Percentiles rank a stretch among this genome's conserved stretches.
Conservation (phyloP, 2,888 invertebrate genomes). For the Ditylenchus weischeri region DNA sequence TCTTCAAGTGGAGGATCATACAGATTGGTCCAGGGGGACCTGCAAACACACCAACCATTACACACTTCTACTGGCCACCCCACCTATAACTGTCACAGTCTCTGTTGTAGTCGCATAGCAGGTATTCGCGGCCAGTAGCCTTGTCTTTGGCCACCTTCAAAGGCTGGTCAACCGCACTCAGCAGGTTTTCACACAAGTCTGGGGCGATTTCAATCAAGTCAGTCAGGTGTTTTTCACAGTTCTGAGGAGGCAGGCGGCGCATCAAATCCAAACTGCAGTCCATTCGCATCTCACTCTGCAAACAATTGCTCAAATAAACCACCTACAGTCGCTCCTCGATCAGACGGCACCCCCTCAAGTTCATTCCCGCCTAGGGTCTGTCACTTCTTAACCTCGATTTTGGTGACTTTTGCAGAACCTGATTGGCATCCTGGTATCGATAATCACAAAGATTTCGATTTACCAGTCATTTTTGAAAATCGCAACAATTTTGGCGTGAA, state of each 20-base stretch:
- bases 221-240: slow-evolving; percentile 95
- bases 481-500: too few relatives aligned
- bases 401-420: too few relatives aligned
- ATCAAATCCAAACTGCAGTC: slow-evolving; percentile 98
- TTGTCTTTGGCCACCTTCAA: slow-evolving; percentile 90
- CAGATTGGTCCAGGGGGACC: slow-evolving; percentile 72
- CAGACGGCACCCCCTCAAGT: too few relatives aligned
- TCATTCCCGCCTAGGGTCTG: too few relatives aligned
- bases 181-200: slow-evolving; percentile 88
- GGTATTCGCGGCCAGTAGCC: slow-evolving; percentile 89
- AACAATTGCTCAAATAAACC: neutral
- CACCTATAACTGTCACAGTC: slow-evolving; percentile 95
- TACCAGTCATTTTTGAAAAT: too few relatives aligned
- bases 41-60: slow-evolving; percentile 17
- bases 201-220: slow-evolving; percentile 94
- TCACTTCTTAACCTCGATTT: too few relatives aligned
- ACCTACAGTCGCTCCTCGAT: too few relatives aligned
- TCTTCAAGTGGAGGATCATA: slow-evolving; percentile 97
- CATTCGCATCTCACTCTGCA: slow-evolving; percentile 64
- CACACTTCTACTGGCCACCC: slow-evolving; percentile 3
- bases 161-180: slow-evolving; percentile 96
- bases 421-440: too few relatives aligned
- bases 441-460: too few relatives aligned
- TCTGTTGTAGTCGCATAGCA: slow-evolving; percentile 96
- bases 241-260: slow-evolving; percentile 96